phyloP scores from a whole-genome alignment of 2,113 vertebrate genomes.

The Solenodon paradoxus region DNA sequence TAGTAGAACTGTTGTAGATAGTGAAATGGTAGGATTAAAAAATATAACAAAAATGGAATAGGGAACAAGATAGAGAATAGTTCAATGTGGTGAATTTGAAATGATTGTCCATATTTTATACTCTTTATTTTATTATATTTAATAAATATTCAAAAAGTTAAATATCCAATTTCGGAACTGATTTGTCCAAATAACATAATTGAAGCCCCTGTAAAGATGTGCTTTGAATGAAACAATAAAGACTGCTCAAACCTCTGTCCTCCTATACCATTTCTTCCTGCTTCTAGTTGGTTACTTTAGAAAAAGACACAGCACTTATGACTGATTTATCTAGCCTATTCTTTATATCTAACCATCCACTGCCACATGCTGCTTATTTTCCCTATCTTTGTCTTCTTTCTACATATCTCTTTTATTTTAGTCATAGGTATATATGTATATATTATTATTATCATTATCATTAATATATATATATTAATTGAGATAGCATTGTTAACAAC shows the following conservation, averaged over 20 bases:
- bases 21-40: not conserved
- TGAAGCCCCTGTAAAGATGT: accelerated
- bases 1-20: not conserved
- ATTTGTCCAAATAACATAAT: not conserved
- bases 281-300: not conserved
- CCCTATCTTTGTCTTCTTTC: not conserved
- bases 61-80: not conserved
- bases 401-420: not conserved
- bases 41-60: not conserved
- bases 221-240: not conserved
- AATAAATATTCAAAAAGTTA: not conserved
- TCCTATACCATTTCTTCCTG: not conserved
- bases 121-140: not conserved
- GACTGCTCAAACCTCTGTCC: not conserved
- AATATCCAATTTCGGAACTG: not conserved
- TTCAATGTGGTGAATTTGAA: not conserved
- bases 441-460: too few species aligned
- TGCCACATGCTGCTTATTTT: not conserved
- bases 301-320: not conserved
- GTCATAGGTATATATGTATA: too few species aligned
- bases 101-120: not conserved
- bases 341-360: not conserved
- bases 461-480: too few species aligned
- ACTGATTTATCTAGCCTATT: not conserved
- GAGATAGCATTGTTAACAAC: too few species aligned